These are phyloP conservation scores for Umimayanthus kanabou DNA, from an alignment of 92 coral and sea anemone genomes.

Conservation along the genomic window DNA sequence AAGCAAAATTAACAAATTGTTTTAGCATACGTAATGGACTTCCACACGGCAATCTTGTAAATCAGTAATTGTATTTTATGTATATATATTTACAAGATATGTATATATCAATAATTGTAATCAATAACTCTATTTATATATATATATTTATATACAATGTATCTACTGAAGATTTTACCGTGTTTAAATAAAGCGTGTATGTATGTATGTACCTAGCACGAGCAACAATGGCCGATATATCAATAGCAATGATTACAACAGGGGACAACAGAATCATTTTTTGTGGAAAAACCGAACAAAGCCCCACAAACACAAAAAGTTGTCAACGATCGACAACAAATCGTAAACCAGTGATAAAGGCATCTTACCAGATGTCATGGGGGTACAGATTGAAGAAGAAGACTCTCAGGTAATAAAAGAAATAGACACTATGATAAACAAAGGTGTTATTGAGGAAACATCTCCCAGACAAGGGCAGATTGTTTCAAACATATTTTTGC, in stretches of 20 bases:
- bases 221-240: background rate
- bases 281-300: constrained; percentile 37
- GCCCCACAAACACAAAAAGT: background rate
- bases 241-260: background rate
- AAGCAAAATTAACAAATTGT: too few relatives aligned
- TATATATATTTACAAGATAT: too few relatives aligned
- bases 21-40: too few relatives aligned
- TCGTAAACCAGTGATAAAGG: background rate
- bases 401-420: background rate
- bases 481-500: constrained; percentile 5
- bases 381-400: constrained; percentile 31
- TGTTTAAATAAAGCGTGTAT: too few relatives aligned
- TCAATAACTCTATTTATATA: too few relatives aligned
- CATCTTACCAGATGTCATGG: constrained; percentile 15
- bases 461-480: too few relatives aligned
- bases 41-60: too few relatives aligned
- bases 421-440: background rate
- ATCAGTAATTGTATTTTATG: too few relatives aligned
- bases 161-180: too few relatives aligned
- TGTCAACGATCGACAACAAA: constrained; percentile 25
- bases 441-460: too few relatives aligned
- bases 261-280: constrained; percentile 25
- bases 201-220: background rate
- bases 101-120: too few relatives aligned
- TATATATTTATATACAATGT: too few relatives aligned